phyloP scores from a whole-genome alignment of 2,113 vertebrate genomes.

The Boleophthalmus pectinirostris region DNA sequence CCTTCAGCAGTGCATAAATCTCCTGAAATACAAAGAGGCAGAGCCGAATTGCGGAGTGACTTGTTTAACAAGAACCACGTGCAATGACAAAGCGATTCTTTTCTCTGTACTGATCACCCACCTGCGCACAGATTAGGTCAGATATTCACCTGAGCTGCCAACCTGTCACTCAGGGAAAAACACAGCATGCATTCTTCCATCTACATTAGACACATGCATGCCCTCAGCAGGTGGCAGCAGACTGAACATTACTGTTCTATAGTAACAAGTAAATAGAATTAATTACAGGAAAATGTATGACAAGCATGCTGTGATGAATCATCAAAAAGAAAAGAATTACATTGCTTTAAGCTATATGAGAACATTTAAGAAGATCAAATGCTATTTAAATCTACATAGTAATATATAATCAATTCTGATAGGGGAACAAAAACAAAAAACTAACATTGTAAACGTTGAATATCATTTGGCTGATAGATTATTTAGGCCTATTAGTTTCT shows the following conservation, averaged over 20 bases:
- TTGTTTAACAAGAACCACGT: constrained; percentile 75
- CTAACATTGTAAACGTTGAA: not conserved
- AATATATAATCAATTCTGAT: too few species aligned
- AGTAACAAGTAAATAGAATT: not conserved
- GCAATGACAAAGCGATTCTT: constrained; percentile 78
- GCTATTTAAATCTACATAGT: not conserved
- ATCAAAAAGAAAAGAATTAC: not conserved
- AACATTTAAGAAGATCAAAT: not conserved
- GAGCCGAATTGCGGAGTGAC: constrained; percentile 61
- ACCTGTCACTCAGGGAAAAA: constrained; percentile 70
- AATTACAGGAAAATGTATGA: not conserved
- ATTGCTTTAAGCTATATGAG: not conserved
- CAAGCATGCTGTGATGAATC: not conserved
- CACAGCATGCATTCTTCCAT: constrained; percentile 62
- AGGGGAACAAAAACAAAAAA: too few species aligned
- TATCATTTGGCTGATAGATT: not conserved
- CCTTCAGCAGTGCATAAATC: constrained; percentile 63
- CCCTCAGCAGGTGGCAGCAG: constrained; percentile 32
- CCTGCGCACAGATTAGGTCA: constrained; percentile 76
- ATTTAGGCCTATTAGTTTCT: too few species aligned
- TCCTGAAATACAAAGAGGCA: constrained; percentile 33
- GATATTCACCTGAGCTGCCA: constrained; percentile 74
- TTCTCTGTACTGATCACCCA: constrained; percentile 62
- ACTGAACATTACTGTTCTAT: constrained; percentile 18
- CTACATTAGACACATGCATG: constrained; percentile 30